phyloP scores from a whole-genome alignment of 2,797 vertebrate species.

The Capromys pilorides region DNA sequence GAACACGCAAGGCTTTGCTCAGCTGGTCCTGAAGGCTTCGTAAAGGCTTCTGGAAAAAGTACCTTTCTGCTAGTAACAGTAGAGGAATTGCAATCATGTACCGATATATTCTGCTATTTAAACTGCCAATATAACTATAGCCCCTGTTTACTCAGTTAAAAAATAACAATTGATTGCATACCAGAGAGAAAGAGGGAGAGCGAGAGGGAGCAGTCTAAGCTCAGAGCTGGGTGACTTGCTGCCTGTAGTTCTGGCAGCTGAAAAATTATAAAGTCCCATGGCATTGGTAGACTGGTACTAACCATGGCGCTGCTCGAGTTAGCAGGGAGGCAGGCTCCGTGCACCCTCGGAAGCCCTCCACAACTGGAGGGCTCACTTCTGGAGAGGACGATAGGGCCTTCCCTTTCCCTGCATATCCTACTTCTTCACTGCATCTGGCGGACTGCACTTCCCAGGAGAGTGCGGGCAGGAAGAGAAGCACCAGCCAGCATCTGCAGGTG shows the following conservation, averaged over 20 bases:
- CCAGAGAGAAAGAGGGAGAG: too few relatives aligned
- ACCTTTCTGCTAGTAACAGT: background rate
- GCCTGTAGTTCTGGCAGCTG: background rate
- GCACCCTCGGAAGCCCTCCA: background rate
- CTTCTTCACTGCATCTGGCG: constrained; percentile 4
- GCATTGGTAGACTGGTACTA: background rate
- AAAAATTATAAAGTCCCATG: background rate
- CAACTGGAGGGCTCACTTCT: constrained; percentile 20
- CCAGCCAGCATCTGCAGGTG: background rate
- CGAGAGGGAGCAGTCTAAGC: background rate
- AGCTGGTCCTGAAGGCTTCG: background rate
- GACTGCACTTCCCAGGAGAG: constrained; percentile 44
- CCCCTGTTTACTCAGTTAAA: background rate
- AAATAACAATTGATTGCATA: background rate
- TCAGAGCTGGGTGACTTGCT: background rate
- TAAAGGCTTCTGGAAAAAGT: background rate
- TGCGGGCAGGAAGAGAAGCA: constrained; percentile 31
- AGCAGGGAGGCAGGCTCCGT: background rate
- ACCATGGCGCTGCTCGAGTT: background rate
- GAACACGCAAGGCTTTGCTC: background rate
- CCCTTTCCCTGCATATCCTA: background rate
- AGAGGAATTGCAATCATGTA: background rate
- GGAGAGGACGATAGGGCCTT: background rate
- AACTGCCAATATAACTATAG: background rate
- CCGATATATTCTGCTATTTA: background rate